Conservation (phyloP, 2,797 vertebrate species). For the Danionella dracula region DNA sequence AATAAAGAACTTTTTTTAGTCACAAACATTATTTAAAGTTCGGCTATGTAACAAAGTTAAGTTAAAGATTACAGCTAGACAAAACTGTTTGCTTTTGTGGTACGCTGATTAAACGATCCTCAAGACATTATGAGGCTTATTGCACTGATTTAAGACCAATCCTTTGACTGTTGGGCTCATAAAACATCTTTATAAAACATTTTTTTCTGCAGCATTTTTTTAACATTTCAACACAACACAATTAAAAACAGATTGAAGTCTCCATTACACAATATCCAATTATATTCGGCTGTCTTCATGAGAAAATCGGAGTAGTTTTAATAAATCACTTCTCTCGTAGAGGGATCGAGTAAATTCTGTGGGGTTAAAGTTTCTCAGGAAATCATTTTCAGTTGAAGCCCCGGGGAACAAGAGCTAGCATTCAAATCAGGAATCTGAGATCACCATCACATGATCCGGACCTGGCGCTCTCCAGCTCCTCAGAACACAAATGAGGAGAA, state of each 20-base stretch:
- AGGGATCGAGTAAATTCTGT: background rate
- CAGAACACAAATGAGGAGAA: too few species aligned
- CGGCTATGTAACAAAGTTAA: too few species aligned
- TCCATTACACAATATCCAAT: background rate
- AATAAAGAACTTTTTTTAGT: too few species aligned
- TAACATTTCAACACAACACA: constrained; percentile 13
- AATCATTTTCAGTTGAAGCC: background rate
- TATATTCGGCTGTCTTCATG: background rate
- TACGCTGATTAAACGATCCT: too few species aligned
- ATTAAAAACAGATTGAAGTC: constrained; percentile 14
- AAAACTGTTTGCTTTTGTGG: too few species aligned
- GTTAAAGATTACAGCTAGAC: too few species aligned
- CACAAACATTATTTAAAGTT: too few species aligned
- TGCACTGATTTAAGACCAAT: too few species aligned
- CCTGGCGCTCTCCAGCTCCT: too few species aligned
- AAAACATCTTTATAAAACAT: background rate
- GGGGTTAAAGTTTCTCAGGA: background rate
- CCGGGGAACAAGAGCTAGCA: background rate
- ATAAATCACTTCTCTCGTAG: background rate
- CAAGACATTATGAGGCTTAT: background rate
- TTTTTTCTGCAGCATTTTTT: background rate
- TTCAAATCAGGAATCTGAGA: background rate
- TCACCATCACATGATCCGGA: background rate
- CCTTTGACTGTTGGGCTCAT: background rate
- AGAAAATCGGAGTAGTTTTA: background rate